Conservation (phyloP, 2,888 invertebrate genomes). For the Melipona beecheii region DNA sequence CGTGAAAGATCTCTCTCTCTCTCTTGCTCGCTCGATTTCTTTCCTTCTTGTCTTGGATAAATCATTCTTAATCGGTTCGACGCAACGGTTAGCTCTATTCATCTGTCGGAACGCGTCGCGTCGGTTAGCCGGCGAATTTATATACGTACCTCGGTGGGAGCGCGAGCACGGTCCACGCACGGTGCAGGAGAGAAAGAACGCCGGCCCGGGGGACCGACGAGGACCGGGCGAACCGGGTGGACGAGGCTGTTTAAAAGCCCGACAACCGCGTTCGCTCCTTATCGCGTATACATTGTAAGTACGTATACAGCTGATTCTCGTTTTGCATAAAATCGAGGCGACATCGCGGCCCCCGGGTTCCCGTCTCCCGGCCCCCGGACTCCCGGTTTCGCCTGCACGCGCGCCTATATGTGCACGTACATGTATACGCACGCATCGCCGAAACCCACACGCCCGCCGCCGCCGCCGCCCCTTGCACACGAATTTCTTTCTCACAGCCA, state of each 20-base stretch:
- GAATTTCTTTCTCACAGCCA: conserved; percentile 69
- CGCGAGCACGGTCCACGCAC: not conserved
- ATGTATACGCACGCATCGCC: not conserved
- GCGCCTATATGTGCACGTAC: not conserved
- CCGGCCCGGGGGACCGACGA: not conserved
- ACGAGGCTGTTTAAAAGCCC: conserved; percentile 52
- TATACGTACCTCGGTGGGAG: not conserved
- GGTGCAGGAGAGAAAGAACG: conserved; percentile 9
- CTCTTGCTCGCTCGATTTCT: not conserved
- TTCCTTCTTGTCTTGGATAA: not conserved
- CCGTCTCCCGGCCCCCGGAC: not conserved
- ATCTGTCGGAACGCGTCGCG: conserved; percentile 42
- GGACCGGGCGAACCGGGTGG: conserved; percentile 19
- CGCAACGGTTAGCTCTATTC: conserved; percentile 21
- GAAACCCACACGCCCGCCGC: not conserved
- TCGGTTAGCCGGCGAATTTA: conserved; percentile 32
- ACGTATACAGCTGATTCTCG: conserved; percentile 60
- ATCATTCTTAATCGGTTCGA: conserved; percentile 5
- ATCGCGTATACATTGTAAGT: conserved; percentile 64
- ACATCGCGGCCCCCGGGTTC: conserved; percentile 32
- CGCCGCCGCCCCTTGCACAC: not conserved
- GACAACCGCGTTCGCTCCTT: conserved; percentile 63
- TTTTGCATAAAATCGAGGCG: conserved; percentile 68
- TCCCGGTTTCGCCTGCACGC: conserved; percentile 47
- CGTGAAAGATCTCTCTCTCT: not conserved